Evolutionary conservation across 2,888 invertebrate genomes (phyloP), one percentile per base, ranked within the genome.

Genomic region (Helicoverpa assulta): DNA sequence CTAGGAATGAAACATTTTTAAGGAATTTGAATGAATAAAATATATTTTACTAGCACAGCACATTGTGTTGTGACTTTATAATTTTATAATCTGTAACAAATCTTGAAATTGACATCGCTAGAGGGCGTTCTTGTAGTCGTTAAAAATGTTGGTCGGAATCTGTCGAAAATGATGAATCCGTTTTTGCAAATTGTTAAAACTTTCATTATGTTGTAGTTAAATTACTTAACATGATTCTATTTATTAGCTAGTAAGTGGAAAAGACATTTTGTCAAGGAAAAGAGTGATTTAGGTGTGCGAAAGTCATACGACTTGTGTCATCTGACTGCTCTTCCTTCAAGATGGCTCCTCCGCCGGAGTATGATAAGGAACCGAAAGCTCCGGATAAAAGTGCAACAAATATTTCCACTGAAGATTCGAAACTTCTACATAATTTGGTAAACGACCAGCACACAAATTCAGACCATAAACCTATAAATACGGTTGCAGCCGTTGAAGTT

Each of bases 271-370:
- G 82, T 86, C 88, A 87, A 87, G 89, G 88, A 87, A 88, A 86
- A 87, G 86, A 90, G 94, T 94, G 91, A 88, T 89, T 91, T 92
- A 80, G 89, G 93, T 92, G 94, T 92, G 90, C 86, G 91, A 93
- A 93, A 95, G 94, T 95, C 95, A 93, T 94, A 94, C 92, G 94
- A 96, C 95, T 94, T 95, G 95, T 95, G 96, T 96, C 95, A 95
- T 96, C 95, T 96, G 96, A 95, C 95, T 96, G 92, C 92, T 94
- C 94, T 95, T 94, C 95, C 94, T 94, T 94, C 96, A 97, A 97
- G 96, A 97, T 97, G 97, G 97, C 97, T 96, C 97, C 97, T 96
- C 97, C 97, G 94, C 97, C 97, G 94, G 97, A 97, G 94, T 97
- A 97, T 96, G 97, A 97, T 95, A 97, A 96, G 96, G 97, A 97